Percentiles rank a stretch among this genome's conserved stretches.
Evolutionary conservation across 2,888 invertebrate species (phyloP).

Genomic region (Caenorhabditis macrosperma): DNA sequence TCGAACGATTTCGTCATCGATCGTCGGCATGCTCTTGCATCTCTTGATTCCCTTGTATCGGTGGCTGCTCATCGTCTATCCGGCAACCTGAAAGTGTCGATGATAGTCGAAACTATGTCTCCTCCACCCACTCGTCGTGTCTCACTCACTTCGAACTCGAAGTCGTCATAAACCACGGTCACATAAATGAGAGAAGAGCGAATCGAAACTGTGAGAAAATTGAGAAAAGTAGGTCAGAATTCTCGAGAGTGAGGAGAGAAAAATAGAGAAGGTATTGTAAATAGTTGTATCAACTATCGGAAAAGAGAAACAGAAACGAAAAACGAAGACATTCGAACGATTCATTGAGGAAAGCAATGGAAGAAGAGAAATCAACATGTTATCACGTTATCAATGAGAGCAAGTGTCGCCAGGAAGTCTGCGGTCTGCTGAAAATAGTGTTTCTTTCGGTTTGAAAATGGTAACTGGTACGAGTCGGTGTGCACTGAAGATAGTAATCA

Average conservation of each 20-base stretch:
- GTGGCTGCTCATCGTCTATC: slow-evolving; percentile 29
- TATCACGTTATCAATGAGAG: neutral
- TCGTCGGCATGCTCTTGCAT: slow-evolving; percentile 50
- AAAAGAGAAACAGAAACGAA: neutral
- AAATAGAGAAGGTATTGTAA: slow-evolving; percentile 3
- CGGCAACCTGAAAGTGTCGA: neutral
- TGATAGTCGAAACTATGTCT: neutral
- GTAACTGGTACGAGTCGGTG: slow-evolving; percentile 6
- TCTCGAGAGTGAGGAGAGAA: neutral
- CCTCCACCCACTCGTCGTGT: neutral
- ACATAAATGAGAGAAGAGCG: neutral
- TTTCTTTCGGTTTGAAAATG: neutral
- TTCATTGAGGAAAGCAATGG: neutral
- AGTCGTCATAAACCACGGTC: neutral
- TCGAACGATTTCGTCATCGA: slow-evolving; percentile 32
- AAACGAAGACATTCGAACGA: neutral
- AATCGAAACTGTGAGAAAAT: neutral
- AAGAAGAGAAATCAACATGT: neutral
- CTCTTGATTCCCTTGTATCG: slow-evolving; percentile 37
- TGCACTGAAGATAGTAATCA: neutral
- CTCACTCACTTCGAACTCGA: neutral
- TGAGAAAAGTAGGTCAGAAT: slow-evolving; percentile 1
- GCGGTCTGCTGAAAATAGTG: slow-evolving; percentile 13
- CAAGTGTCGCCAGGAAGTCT: slow-evolving; percentile 1
- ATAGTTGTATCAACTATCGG: slow-evolving; percentile 1